phyloP scores from a whole-genome alignment of 23 tunicate genomes.

The Ascidia mentula region DNA sequence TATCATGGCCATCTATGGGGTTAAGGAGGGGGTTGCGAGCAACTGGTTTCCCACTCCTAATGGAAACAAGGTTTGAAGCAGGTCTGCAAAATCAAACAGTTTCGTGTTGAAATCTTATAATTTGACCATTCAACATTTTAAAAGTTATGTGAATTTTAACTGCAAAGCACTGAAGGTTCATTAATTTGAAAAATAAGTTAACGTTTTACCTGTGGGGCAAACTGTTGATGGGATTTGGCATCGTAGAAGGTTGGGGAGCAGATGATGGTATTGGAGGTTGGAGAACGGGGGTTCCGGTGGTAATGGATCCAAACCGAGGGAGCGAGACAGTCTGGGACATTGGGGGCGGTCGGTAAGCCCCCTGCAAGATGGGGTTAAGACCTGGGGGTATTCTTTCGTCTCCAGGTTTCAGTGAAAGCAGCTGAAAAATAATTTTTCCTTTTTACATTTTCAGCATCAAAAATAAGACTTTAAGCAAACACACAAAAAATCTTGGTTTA shows the following conservation, averaged over 20 bases:
- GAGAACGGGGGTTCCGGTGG: conserved; percentile 13
- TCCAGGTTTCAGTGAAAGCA: too few relatives aligned
- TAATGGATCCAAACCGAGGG: not conserved
- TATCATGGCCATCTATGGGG: not conserved
- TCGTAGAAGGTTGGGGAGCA: not conserved
- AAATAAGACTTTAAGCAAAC: too few relatives aligned
- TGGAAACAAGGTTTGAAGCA: not conserved
- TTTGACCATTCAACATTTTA: too few relatives aligned
- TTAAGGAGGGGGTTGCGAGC: not conserved
- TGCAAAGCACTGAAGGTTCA: too few relatives aligned
- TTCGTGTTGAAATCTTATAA: not conserved
- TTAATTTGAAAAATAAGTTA: too few relatives aligned
- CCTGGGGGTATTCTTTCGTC: conserved; percentile 4
- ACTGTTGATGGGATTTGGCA: conserved; percentile 4
- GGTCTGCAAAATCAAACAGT: not conserved
- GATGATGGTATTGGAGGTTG: not conserved
- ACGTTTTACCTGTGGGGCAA: not conserved
- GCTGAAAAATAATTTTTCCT: too few relatives aligned
- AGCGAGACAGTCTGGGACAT: not conserved
- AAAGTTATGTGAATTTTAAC: too few relatives aligned
- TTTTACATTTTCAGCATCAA: too few relatives aligned
- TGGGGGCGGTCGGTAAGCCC: conserved; percentile 3
- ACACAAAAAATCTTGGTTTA: too few relatives aligned
- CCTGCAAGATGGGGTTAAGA: not conserved
- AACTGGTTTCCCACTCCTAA: not conserved